phyloP scores from a whole-genome alignment of 1,140 invertebrate genomes.

The Ceratosolen fusciceps region DNA sequence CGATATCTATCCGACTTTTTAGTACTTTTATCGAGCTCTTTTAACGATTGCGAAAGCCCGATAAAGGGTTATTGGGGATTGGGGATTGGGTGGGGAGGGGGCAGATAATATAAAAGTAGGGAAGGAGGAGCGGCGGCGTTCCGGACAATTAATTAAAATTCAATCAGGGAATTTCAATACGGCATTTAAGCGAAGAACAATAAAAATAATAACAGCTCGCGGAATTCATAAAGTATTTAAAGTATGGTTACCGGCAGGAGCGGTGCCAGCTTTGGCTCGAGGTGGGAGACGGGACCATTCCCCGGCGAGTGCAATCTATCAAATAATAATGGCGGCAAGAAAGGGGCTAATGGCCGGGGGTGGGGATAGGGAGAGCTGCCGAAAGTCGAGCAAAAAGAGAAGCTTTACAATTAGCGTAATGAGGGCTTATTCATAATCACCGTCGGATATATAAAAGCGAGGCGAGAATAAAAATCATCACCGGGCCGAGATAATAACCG shows the following conservation, averaged over 20 bases:
- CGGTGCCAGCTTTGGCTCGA: too few species aligned
- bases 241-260: not conserved
- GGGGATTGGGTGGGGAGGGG: too few species aligned
- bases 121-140: not conserved
- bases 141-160: not conserved
- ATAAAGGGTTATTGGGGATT: too few species aligned
- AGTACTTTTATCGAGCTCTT: too few species aligned
- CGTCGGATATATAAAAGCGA: conserved; percentile 8
- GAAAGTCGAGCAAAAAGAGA: conserved; percentile 18
- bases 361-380: too few species aligned
- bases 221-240: not conserved
- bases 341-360: not conserved
- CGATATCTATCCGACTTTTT: not conserved
- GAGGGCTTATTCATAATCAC: conserved; percentile 35
- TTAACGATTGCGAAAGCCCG: not conserved
- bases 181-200: not conserved
- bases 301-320: not conserved
- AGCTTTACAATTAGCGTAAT: conserved; percentile 37
- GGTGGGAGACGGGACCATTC: not conserved
- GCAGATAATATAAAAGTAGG: too few species aligned
- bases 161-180: not conserved
- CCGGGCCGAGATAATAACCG: conserved; percentile 11
- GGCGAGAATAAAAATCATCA: conserved; percentile 39
- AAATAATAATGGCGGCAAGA: not conserved
- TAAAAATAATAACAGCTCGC: not conserved